Percentiles rank a stretch among this genome's conserved stretches.
These are phyloP conservation scores for Epinephelus awoara DNA, from an alignment of 2,797 vertebrate genomes.

Conservation along the genomic window DNA sequence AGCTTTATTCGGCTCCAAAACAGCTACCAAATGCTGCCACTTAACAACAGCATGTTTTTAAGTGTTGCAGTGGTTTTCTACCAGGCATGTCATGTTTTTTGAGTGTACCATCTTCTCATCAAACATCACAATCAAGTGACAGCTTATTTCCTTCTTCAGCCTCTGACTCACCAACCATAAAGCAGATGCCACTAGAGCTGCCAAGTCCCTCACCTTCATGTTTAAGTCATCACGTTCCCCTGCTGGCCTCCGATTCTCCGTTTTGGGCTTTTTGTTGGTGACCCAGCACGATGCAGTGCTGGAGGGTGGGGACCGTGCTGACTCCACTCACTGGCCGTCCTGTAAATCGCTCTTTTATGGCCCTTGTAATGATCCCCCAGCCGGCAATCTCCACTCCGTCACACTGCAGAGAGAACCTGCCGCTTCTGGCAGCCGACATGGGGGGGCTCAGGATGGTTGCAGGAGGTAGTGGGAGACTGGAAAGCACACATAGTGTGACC, in stretches of 20 bases:
- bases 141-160: slow-evolving; percentile 17
- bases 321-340: slow-evolving; percentile 80
- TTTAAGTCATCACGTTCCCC: slow-evolving; percentile 68
- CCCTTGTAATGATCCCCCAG: slow-evolving; percentile 85
- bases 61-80: neutral
- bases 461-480: slow-evolving; percentile 63
- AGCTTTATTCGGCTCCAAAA: neutral
- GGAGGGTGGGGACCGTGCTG: slow-evolving; percentile 75
- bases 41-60: neutral
- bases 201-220: slow-evolving; percentile 65
- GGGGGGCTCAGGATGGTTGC: slow-evolving; percentile 57
- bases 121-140: slow-evolving; percentile 19
- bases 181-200: slow-evolving; percentile 55
- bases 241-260: slow-evolving; percentile 64
- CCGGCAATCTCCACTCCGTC: slow-evolving; percentile 80
- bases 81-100: neutral
- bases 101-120: neutral
- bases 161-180: slow-evolving; percentile 34
- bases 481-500: slow-evolving; percentile 62
- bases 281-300: slow-evolving; percentile 67
- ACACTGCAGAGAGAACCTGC: slow-evolving; percentile 87
- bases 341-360: slow-evolving; percentile 88
- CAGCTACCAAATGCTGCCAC: neutral
- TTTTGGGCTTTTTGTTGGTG: slow-evolving; percentile 71
- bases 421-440: slow-evolving; percentile 66